Evolutionary conservation across 2,797 vertebrate species (phyloP), one percentile per base, ranked within the genome.

Genomic region (Siniperca undulata): DNA sequence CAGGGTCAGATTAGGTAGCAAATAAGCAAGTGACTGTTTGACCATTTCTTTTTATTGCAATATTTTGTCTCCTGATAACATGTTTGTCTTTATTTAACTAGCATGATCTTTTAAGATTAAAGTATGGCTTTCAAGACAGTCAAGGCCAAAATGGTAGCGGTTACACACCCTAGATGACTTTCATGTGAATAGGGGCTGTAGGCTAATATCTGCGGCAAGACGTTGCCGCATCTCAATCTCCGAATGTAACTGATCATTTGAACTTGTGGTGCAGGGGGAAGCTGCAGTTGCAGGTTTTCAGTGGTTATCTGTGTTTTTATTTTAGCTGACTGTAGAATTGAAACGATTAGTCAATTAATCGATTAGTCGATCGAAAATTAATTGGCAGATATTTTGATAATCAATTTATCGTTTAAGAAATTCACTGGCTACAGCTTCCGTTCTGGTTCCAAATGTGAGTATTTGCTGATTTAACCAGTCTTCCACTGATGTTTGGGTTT

Each of bases 221-320:
- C 22, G 59, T 61, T 38, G 22, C 8, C 13, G 1, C 44, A 19
- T 30, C 9, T 38, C 20, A 16, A 0, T 52, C 46, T 24, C 40
- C 20, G 19, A 22, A 36, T 34, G 30, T 7, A 36, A 44, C 14
- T 48, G 64, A 67, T 36, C 2, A 46, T 30, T 48, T 46, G n/a
- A 65, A 16, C n/a, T 44, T 44, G 62, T 24, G n/a, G 62, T 27
- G 62, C 40, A 65, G 62, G 38, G 61, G n/a, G 53, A 56, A 46
- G 46, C 46, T 17, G 44, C 16, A 46, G 14, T 16, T 17, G 44
- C 44, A 46, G 14, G 44, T 16, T 5, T 44, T 13, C 12, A 44
- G 42, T 44, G 42, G 42, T 13, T 44, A 44, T 44, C 11, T 44
- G 4, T 46, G 44, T 46, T 46, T 14, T 46, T 46, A 46, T 46